Evolutionary conservation across 2,797 vertebrate genomes (phyloP).

Genomic region (Erethizon dorsatum): DNA sequence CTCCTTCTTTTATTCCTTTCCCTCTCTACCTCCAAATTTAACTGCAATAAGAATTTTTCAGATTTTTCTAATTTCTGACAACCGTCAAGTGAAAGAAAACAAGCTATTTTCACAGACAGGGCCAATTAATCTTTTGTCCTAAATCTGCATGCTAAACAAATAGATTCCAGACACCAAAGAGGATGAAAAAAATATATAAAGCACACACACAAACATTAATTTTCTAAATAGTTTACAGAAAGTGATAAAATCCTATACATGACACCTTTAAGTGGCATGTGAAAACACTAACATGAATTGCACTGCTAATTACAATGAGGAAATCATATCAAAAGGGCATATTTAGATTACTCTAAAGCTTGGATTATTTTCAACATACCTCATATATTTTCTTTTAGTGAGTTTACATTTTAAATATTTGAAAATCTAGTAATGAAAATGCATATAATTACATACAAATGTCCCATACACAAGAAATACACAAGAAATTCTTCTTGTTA

Average conservation of each 20-base stretch:
- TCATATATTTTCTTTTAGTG: not conserved
- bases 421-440: not conserved
- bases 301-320: not conserved
- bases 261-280: not conserved
- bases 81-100: not conserved
- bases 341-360: not conserved
- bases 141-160: not conserved
- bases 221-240: not conserved
- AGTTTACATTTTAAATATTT: conserved; percentile 26
- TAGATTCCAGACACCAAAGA: not conserved
- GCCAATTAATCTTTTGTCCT: not conserved
- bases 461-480: not conserved
- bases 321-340: not conserved
- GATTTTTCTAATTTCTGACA: not conserved
- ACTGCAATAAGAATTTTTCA: not conserved
- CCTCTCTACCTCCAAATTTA: not conserved
- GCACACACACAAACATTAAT: not conserved
- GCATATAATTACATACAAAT: not conserved
- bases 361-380: not conserved
- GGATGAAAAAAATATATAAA: not conserved
- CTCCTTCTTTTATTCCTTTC: not conserved
- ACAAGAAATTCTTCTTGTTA: not conserved
- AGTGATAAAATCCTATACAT: not conserved
- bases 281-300: not conserved
- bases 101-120: not conserved